Evolutionary conservation across 2,113 vertebrate genomes (phyloP), one percentile per base, ranked within the genome.

Genomic region (Labeo catla): DNA sequence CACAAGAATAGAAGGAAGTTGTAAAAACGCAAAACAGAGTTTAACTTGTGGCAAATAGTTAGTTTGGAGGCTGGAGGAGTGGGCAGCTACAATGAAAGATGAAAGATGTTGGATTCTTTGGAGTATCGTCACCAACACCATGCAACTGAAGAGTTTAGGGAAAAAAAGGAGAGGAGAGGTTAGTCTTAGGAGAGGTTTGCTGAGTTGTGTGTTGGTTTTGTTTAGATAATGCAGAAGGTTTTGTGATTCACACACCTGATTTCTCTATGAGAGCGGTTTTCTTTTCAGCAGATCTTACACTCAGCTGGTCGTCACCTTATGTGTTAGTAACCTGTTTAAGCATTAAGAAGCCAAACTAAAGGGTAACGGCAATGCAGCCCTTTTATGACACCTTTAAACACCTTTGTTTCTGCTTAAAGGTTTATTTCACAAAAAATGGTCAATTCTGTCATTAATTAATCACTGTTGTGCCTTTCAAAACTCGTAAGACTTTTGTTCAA

Each of bases 21-120:
- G 68, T 80, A 76, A 84, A 81, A 43, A 63, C 19, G 45, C 45
- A 63, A 74, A 85, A 50, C 65, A 76, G 36, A 66, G 57, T 52
- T 54, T 81, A 79, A 86, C 57, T 81, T 88, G 87, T 81, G 87
- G 87, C 79, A 84, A 88, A 84, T 81, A 73, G 59, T 82, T 70
- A 15, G 34, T 76, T 88, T 84, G 59, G 36, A 50, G 84, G 21
- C 28, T 80, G 39, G 28, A 86, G 81, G 65, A 86, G 65, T 8
- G 34, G 21, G 59, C 11, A 63, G 12, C 21, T 61, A 74, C 34
- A n/a, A 61, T 23, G 54, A 54, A 68, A 36, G 50, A 81, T 77
- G 23, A 77, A 77, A 34, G 50, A 77, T 81, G 8, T 4, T 16
- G 12, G 36, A 54, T 78, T 78, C 34, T 80, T 11, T 63, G 59